phyloP scores from a whole-genome alignment of 2,888 invertebrate genomes.

The Leucophenga maculata region DNA sequence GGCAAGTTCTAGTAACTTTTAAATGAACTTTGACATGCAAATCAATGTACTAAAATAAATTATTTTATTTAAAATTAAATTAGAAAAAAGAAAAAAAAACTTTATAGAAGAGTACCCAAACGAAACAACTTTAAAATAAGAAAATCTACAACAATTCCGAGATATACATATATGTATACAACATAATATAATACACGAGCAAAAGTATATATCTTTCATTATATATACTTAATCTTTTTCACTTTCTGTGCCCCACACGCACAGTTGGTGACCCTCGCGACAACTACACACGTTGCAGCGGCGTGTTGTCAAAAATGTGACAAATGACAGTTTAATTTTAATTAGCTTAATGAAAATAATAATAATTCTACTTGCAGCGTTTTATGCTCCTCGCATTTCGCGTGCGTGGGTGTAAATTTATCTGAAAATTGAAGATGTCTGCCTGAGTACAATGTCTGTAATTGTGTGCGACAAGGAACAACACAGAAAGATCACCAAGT shows the following conservation, averaged over 20 bases:
- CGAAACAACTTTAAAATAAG: too few species aligned
- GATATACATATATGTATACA: too few species aligned
- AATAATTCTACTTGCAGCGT: not conserved
- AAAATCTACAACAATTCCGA: too few species aligned
- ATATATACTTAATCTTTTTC: not conserved
- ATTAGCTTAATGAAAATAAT: slow-evolving; percentile 26
- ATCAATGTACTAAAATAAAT: not conserved
- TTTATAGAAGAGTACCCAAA: too few species aligned
- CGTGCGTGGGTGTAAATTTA: too few species aligned
- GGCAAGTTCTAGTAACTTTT: not conserved
- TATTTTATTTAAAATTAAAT: too few species aligned
- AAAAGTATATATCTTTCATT: too few species aligned
- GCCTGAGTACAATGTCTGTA: not conserved
- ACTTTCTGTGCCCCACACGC: not conserved
- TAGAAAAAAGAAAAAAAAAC: too few species aligned
- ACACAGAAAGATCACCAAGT: not conserved
- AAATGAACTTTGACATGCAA: slow-evolving; percentile 20
- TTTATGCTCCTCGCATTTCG: too few species aligned
- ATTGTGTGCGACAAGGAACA: too few species aligned
- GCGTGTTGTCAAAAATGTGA: slow-evolving; percentile 26
- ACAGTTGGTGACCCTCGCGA: not conserved
- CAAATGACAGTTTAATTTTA: slow-evolving; percentile 29
- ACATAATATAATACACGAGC: too few species aligned
- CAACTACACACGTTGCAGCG: not conserved
- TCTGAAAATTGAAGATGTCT: too few species aligned